A percentile compares a stretch with the other conserved stretches of the same genome.
These are phyloP conservation scores for Pelodytes ibericus DNA, from an alignment of 2,797 vertebrate species.

Conservation along the genomic window DNA sequence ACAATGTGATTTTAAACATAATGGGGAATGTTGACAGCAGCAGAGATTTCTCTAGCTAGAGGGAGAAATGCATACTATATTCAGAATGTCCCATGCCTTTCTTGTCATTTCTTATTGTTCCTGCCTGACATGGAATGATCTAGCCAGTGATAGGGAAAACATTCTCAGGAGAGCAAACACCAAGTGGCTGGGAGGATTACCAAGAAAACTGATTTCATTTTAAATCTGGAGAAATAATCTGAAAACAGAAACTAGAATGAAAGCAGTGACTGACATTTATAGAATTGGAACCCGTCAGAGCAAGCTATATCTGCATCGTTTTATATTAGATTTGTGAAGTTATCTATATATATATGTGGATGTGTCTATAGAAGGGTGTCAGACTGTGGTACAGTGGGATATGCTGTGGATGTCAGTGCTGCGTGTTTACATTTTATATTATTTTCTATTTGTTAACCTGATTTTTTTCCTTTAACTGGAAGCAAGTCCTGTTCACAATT, in stretches of 20 bases:
- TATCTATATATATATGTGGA: too few relatives aligned
- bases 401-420: too few relatives aligned
- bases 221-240: background rate
- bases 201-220: slow-evolving; percentile 1
- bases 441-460: too few relatives aligned
- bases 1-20: slow-evolving; percentile 13
- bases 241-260: background rate
- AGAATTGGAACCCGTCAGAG: background rate
- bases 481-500: too few relatives aligned
- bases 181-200: background rate
- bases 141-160: slow-evolving; percentile 29
- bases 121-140: slow-evolving; percentile 21
- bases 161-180: slow-evolving; percentile 7
- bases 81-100: slow-evolving; percentile 21
- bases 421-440: too few relatives aligned
- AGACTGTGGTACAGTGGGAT: too few relatives aligned
- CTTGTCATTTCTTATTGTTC: slow-evolving; percentile 38
- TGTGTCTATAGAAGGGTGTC: too few relatives aligned
- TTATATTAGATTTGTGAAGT: too few relatives aligned
- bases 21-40: slow-evolving; percentile 41
- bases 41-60: slow-evolving; percentile 22
- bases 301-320: too few relatives aligned
- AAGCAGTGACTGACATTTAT: background rate
- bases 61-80: slow-evolving; percentile 21
- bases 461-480: too few relatives aligned